Base-by-base conservation (phyloP, 2,797 vertebrate genomes). In the Parauchenoglanis ngamensis region DNA sequence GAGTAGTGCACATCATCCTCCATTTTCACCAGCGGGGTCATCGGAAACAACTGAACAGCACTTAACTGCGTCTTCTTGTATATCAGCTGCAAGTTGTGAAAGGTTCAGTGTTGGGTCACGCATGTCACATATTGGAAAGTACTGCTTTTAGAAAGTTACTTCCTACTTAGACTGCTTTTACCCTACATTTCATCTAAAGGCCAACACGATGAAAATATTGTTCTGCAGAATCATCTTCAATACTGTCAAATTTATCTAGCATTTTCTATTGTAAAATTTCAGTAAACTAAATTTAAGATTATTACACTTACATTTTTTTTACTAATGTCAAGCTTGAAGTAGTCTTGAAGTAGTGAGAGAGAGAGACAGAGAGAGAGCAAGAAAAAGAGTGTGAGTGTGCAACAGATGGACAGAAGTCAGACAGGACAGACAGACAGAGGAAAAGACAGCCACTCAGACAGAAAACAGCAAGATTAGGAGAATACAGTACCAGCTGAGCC, bases 401-500 rank as follows among this genome's bases (percentile, higher is more conserved):
- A 65, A 46, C 56, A 85, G 52, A 82, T 28, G 13, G 35, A 84
- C 35, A 72, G 21, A 25, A 75, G n/a, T 63, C 28, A n/a, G 52
- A 88, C 54, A 85, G 31, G 85, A 73, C 89, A 90, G 88, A 80
- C 88, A 86, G 87, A 84, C 88, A 87, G 44, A 88, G 46, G 85
- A 89, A 59, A 89, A 56, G 73, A 79, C 65, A 83, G 81, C 35
- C 10, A 87, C 68, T 67, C 2, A 61, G 61, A 68, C 5, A 23
- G 57, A 44, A 85, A 80, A 31, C 83, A 86, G 63, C 35, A 81
- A 90, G 75, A 83, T 67, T 76, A 79, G 80, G 78, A 87, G 84
- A 93, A 94, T 96, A 96, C 96, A 96, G 95, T 96, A 96, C 96
- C 96, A 95, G 94, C 95, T 95, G 95, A 96, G 95, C 95, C 95